Evolutionary conservation across 35 echinoderm and acorn worm species (phyloP), one percentile per base, ranked within the genome.

Genomic region (Ophiothrix spiculata): DNA sequence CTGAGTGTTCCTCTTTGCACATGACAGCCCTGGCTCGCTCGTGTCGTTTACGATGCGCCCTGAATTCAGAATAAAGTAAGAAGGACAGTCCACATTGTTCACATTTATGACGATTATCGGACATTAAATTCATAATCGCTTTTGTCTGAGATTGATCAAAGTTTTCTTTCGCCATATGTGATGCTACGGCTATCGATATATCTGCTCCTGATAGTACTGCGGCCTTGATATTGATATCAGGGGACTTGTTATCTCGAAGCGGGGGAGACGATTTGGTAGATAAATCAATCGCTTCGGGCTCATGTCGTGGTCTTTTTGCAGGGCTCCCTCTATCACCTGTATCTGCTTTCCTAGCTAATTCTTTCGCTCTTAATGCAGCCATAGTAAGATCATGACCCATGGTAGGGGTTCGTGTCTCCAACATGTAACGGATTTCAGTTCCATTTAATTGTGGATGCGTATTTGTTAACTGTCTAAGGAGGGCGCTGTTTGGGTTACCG

Each of bases 61-160:
- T 60, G 86, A 97, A 97, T 46, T 97, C 94, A 12, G 94, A 97
- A 81, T 97, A 97, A n/a, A 97, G 85, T 15, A 97, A 77, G 60
- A 97, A 97, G 6, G 94, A 97, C 69, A 97, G 87, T 10, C 94
- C 94, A 28, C 94, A 97, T 79, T 97, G 86, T 75, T 97, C 91
- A 36, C 94, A 97, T 36, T 93, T 97, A 85, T 97, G 94, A 3
- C 94, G 87, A 39, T 97, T 97, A 31, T 86, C 80, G 36, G 91
- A 87, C 91, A 97, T 93, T 36, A 97, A 87, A 39, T 93, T 91
- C 85, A 95, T 39, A 32, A 93, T 87, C 12, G 91, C 91, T 41
- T 88, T 88, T 0, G 91, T 81, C 76, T 93, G 91, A 15, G 81
- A 64, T 74, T 85, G 86, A 32, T 86, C 84, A 33, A 74, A 74